These are phyloP conservation scores for Phylloscopus trochiloides DNA, from an alignment of 2,113 vertebrate species.

Conservation along the genomic window DNA sequence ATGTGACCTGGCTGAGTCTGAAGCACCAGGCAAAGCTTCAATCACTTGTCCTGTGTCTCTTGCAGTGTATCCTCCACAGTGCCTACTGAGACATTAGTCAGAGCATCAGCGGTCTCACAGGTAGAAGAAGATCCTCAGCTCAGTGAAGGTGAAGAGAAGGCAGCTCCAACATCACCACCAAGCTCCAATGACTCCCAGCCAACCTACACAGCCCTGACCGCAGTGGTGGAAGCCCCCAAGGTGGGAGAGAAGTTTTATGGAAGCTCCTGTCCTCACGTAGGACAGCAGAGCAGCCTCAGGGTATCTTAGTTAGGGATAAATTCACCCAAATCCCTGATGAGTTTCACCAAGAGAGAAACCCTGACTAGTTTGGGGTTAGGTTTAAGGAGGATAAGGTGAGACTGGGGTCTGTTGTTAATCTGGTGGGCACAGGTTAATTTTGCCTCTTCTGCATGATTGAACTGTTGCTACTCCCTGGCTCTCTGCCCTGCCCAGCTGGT, in stretches of 20 bases:
- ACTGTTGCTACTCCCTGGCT: background rate
- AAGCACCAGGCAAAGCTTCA: background rate
- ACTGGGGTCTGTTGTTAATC: background rate
- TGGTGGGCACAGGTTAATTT: background rate
- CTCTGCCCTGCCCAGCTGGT: background rate
- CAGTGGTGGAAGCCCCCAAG: slow-evolving; percentile 75
- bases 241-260: slow-evolving; percentile 42
- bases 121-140: slow-evolving; percentile 88
- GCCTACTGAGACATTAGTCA: slow-evolving; percentile 78
- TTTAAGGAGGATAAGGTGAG: background rate
- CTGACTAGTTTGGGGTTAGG: background rate
- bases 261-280: fast-evolving
- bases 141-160: slow-evolving; percentile 87
- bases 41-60: slow-evolving; percentile 39
- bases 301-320: background rate
- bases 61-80: slow-evolving; percentile 74
- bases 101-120: slow-evolving; percentile 81
- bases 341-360: background rate
- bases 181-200: slow-evolving; percentile 80
- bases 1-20: background rate
- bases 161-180: slow-evolving; percentile 75
- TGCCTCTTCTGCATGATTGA: fast-evolving
- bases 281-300: background rate
- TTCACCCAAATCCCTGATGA: background rate
- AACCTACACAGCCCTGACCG: slow-evolving; percentile 74